Percentiles rank a stretch among this genome's conserved stretches.
Conservation (phyloP, 2,113 vertebrate species). For the Dolichallabes microphthalmus region DNA sequence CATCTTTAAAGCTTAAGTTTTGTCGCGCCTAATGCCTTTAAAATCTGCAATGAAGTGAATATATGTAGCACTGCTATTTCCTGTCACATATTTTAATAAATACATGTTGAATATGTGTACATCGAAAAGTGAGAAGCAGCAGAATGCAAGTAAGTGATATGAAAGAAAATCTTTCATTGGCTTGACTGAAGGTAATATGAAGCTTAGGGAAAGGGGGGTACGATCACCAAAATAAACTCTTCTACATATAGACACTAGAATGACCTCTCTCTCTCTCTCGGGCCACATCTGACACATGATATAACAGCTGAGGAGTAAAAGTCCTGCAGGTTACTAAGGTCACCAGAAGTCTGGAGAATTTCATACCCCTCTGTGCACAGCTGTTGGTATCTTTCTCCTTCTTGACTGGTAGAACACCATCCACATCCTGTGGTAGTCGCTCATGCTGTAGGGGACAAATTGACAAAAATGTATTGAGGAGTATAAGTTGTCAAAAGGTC, state of each 20-base stretch:
- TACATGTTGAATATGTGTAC: background rate
- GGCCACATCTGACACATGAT: constrained; percentile 18
- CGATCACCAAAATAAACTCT: constrained; percentile 44
- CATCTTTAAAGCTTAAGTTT: background rate
- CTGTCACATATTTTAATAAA: background rate
- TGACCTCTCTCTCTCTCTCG: constrained; percentile 1
- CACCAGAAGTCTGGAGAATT: constrained; percentile 1
- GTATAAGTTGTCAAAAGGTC: background rate
- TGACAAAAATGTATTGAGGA: background rate
- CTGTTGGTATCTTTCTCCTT: background rate
- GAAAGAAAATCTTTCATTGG: background rate
- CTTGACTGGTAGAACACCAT: constrained; percentile 1
- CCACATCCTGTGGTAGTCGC: background rate
- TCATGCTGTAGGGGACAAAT: no score
- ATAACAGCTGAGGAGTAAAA: constrained; percentile 34
- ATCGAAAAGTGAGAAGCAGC: background rate
- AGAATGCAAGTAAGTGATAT: background rate
- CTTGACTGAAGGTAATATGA: constrained; percentile 20
- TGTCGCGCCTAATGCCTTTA: background rate
- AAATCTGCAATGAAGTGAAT: background rate
- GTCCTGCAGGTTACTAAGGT: constrained; percentile 18
- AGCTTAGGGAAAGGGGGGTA: background rate
- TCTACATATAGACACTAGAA: constrained; percentile 37
- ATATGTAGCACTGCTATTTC: background rate
- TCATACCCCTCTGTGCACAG: constrained; percentile 19